Evolutionary conservation across 2,797 vertebrate species (phyloP), one percentile per base, ranked within the genome.

Genomic region (Acanthopagrus latus): DNA sequence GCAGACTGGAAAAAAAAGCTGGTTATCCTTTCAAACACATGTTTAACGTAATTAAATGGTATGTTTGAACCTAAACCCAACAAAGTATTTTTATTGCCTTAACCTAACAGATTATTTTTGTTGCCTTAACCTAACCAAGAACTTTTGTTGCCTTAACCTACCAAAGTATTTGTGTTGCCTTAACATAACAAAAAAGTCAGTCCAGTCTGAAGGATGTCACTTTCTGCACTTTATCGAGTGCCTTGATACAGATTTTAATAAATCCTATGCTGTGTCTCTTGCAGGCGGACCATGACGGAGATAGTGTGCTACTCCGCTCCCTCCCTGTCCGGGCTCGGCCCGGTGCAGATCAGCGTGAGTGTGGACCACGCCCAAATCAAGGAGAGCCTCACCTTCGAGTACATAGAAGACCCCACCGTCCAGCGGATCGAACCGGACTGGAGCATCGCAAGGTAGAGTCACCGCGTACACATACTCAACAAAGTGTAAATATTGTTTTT

Each of bases 371-470:
- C 98, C n/a, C 96, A 93, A n/a, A 95, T 99, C 89, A 94, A 95
- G 67, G 96, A 93, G 85, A 97, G 92, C 23, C 88, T 99, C 84
- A 92, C 93, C 44, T 99, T 99, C 0, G 97, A 99, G 79, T 99
- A 99, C 94, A 99, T 99, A 1, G 97, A 99, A 0, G 98, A 99
- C 78, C 98, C 98, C 0, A 98, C 96, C 0, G 97, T 99, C 25
- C 96, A 96, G 82, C 97, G 97, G 77, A 96, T 99, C 0, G 98
- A 99, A 12, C 98, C 98, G 0, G 97, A 99, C 83, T 99, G 98
- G 98, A 99, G 97, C 94, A 99, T 99, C 2, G 95, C 97, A 77
- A 99, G 98, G 98, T 99, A 85, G 78, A 27, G 60, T 46, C 44
- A 17, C 44, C 1, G 38, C 7, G 33, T 33, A 33, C 33, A 33